Conservation (phyloP, 2,888 invertebrate genomes). For the Parochlus steinenii region DNA sequence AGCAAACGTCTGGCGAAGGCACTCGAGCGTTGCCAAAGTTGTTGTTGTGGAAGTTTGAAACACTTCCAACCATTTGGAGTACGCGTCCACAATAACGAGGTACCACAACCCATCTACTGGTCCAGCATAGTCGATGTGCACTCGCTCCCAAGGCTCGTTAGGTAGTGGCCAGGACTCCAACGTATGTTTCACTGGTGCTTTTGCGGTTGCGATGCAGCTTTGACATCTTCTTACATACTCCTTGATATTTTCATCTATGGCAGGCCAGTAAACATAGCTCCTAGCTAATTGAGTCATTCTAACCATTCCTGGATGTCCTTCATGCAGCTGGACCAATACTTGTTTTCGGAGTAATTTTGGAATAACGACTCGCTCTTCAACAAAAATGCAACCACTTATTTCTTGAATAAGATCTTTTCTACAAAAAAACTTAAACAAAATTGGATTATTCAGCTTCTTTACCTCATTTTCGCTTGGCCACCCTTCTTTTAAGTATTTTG, state of each 20-base stretch:
- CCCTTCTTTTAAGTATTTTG: too few species aligned
- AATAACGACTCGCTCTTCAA: constrained; percentile 16
- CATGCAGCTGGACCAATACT: constrained; percentile 17
- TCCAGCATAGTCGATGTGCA: constrained; percentile 30
- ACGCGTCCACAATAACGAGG: constrained; percentile 24
- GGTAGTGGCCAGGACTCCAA: constrained; percentile 17
- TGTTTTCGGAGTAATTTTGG: constrained; percentile 13
- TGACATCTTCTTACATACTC: constrained; percentile 16
- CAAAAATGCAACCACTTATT: constrained; percentile 15
- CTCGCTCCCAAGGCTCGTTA: constrained; percentile 21
- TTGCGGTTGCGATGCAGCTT: constrained; percentile 18
- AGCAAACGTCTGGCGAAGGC: constrained; percentile 17
- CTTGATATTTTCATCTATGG: constrained; percentile 19
- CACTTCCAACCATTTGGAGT: constrained; percentile 28
- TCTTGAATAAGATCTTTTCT: too few species aligned
- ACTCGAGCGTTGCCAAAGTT: constrained; percentile 13
- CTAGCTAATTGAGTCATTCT: constrained; percentile 20
- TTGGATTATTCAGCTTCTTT: too few species aligned
- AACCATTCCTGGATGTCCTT: constrained; percentile 18
- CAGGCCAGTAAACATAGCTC: constrained; percentile 19
- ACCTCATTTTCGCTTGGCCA: too few species aligned
- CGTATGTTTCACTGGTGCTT: constrained; percentile 18
- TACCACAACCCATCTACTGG: constrained; percentile 20
- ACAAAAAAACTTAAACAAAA: too few species aligned
- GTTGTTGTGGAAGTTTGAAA: constrained; percentile 16